Evolutionary conservation across 2,113 vertebrate species (phyloP).

Genomic region (Urocitellus parryii): DNA sequence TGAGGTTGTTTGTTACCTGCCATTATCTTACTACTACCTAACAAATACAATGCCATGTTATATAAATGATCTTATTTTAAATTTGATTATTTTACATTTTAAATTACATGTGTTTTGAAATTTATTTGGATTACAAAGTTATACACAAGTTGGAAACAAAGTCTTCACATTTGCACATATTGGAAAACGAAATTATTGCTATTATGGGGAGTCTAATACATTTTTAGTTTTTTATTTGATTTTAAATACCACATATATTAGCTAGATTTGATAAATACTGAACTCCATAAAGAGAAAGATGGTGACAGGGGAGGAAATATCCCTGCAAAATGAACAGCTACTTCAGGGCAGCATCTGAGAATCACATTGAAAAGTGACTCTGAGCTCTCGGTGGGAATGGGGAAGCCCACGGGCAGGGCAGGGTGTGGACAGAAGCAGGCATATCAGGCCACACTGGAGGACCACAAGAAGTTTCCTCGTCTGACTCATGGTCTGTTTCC

Average conservation of each 20-base stretch:
- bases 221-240: neutral
- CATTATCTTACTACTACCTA: neutral
- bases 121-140: neutral
- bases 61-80: neutral
- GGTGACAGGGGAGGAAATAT: neutral
- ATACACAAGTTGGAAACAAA: neutral
- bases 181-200: neutral
- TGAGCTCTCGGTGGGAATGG: neutral
- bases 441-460: neutral
- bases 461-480: rapidly evolving
- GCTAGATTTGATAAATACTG: neutral
- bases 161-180: neutral
- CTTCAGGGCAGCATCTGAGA: neutral
- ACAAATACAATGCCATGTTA: too few relatives aligned
- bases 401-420: rapidly evolving
- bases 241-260: neutral
- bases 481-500: neutral
- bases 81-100: neutral
- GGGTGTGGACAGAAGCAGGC: rapidly evolving
- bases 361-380: neutral
- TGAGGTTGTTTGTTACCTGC: neutral
- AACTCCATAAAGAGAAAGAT: neutral
- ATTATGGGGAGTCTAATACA: neutral
- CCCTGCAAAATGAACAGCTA: neutral
- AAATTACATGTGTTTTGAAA: neutral